Evolutionary conservation across 2,113 vertebrate species (phyloP).

Genomic region (Protobothrops mucrosquamatus): DNA sequence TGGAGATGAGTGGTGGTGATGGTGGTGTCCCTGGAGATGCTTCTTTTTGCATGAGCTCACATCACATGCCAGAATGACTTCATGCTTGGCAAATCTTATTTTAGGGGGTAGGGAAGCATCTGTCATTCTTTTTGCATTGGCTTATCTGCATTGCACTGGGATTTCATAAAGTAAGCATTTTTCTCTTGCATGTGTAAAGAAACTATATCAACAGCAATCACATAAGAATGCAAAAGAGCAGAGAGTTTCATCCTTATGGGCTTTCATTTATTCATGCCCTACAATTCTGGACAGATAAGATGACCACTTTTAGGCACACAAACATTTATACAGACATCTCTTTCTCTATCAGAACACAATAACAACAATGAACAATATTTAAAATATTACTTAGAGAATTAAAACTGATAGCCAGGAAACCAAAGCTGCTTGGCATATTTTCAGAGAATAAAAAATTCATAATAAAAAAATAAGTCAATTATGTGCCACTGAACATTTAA

Average conservation of each 20-base stretch:
- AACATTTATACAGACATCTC: not conserved
- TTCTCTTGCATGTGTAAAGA: not conserved
- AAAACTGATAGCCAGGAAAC: not conserved
- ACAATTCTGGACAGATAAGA: not conserved
- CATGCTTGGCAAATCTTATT: not conserved
- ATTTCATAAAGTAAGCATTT: not conserved
- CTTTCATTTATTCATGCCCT: not conserved
- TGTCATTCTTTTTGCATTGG: not conserved
- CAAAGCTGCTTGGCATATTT: not conserved
- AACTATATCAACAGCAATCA: not conserved
- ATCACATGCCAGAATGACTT: slow-evolving; percentile 6
- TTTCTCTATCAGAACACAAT: no score
- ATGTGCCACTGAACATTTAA: not conserved
- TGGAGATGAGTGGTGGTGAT: not conserved
- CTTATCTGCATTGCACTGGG: not conserved
- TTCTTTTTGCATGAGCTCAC: not conserved
- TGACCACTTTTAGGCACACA: not conserved
- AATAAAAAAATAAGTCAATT: not conserved
- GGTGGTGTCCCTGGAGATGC: not conserved
- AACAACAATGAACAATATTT: not conserved
- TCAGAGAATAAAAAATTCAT: not conserved
- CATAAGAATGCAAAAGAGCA: not conserved
- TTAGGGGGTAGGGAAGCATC: not conserved
- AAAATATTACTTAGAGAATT: not conserved
- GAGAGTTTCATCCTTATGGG: not conserved